These are phyloP conservation scores for Temnothorax longispinosus DNA, from an alignment of 1,140 invertebrate species.

Conservation along the genomic window DNA sequence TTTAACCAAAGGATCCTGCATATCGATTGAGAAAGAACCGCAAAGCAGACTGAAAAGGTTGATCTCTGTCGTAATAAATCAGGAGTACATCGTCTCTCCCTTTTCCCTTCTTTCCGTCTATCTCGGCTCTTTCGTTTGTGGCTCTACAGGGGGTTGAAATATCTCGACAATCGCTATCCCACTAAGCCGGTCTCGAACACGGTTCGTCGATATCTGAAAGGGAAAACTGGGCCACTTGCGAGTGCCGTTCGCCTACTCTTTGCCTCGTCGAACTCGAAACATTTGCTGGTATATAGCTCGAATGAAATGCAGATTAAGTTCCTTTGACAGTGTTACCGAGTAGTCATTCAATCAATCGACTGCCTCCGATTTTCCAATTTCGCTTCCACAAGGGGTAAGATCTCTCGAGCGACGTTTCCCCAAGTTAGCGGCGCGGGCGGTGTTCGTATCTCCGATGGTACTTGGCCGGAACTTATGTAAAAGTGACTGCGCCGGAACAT, in stretches of 20 bases:
- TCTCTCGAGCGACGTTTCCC: slow-evolving; percentile 41
- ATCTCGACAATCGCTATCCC: slow-evolving; percentile 67
- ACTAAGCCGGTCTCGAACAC: slow-evolving; percentile 56
- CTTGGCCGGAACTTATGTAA: slow-evolving; percentile 39
- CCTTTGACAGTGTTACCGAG: slow-evolving; percentile 16
- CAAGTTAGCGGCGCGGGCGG: slow-evolving; percentile 4
- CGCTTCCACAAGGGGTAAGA: background rate
- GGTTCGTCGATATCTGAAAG: slow-evolving; percentile 60
- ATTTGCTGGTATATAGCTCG: slow-evolving; percentile 1
- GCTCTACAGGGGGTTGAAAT: slow-evolving; percentile 26
- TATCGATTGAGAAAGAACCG: slow-evolving; percentile 25
- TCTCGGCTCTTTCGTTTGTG: background rate
- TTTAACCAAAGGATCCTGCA: slow-evolving; percentile 37
- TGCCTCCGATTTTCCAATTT: slow-evolving; percentile 14
- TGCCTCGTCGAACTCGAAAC: slow-evolving; percentile 43
- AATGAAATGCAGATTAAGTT: slow-evolving; percentile 57
- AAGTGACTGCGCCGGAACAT: slow-evolving; percentile 41
- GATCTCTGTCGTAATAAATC: slow-evolving; percentile 68
- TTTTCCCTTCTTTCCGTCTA: background rate
- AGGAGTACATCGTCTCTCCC: slow-evolving; percentile 38
- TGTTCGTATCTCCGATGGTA: slow-evolving; percentile 15
- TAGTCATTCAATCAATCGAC: slow-evolving; percentile 46
- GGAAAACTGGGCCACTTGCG: slow-evolving; percentile 63
- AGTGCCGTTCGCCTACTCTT: slow-evolving; percentile 8
- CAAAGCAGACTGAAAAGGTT: background rate